These are phyloP conservation scores for Proctacanthus coquilletti DNA, from an alignment of 1,140 invertebrate species.

Conservation along the genomic window DNA sequence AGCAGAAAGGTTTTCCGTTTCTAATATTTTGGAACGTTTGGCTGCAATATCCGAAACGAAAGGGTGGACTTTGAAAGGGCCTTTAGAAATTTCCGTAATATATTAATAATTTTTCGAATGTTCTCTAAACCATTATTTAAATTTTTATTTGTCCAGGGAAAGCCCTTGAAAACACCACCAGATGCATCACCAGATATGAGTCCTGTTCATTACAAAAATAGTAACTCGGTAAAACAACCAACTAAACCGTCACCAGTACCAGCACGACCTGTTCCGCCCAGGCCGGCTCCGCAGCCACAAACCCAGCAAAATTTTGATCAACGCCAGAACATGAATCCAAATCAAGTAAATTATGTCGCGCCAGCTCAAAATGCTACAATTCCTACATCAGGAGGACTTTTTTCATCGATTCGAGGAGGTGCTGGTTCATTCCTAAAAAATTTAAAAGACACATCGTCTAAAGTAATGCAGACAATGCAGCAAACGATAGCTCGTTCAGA, in stretches of 20 bases:
- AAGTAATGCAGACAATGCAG: constrained; percentile 92
- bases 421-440: constrained; percentile 82
- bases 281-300: constrained; percentile 11
- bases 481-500: constrained; percentile 79
- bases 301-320: constrained; percentile 13
- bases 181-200: constrained; percentile 8
- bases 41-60: constrained; percentile 75
- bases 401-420: constrained; percentile 68
- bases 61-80: constrained; percentile 59
- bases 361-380: constrained; percentile 6
- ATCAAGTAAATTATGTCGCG: constrained; percentile 9
- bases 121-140: not conserved
- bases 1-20: constrained; percentile 48
- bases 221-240: constrained; percentile 2
- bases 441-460: constrained; percentile 87
- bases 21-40: constrained; percentile 64
- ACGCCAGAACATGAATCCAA: constrained; percentile 13
- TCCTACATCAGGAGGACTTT: constrained; percentile 40
- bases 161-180: constrained; percentile 19
- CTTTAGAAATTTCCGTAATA: constrained; percentile 48
- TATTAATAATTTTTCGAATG: constrained; percentile 31
- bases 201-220: constrained; percentile 9
- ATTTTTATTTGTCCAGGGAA: constrained; percentile 16
- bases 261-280: constrained; percentile 20
- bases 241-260: constrained; percentile 13